phyloP scores from a whole-genome alignment of 1,140 invertebrate genomes.

The Formica exsecta region DNA sequence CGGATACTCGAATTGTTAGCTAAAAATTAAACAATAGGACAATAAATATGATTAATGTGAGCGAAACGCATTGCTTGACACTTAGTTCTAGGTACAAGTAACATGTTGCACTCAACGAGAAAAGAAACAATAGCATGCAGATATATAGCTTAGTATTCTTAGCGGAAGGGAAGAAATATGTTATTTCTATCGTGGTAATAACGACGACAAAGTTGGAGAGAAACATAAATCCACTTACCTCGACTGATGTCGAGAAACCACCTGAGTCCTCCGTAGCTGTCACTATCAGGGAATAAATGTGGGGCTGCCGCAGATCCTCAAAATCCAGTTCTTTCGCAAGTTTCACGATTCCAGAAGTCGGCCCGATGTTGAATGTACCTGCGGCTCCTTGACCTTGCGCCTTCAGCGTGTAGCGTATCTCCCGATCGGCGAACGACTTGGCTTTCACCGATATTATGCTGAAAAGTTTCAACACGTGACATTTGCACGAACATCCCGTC shows the following conservation, averaged over 20 bases:
- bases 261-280: constrained; percentile 98
- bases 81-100: neutral
- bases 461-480: constrained; percentile 77
- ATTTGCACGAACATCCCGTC: constrained; percentile 9
- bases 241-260: constrained; percentile 97
- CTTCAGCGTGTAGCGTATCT: constrained; percentile 97
- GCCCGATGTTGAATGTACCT: constrained; percentile 97
- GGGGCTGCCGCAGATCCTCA: constrained; percentile 96
- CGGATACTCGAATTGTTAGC: constrained; percentile 96
- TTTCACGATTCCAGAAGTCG: constrained; percentile 97
- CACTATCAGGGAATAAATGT: constrained; percentile 96
- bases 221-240: constrained; percentile 88
- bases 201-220: neutral
- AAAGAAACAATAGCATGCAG: neutral
- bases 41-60: neutral
- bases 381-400: constrained; percentile 97
- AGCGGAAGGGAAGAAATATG: neutral
- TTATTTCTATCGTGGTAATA: neutral
- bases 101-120: constrained; percentile 1
- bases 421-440: constrained; percentile 97
- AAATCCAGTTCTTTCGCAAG: constrained; percentile 98
- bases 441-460: constrained; percentile 98
- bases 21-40: constrained; percentile 78
- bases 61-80: neutral
- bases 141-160: neutral